Evolutionary conservation across 2,797 vertebrate genomes (phyloP).

Genomic region (Myiotriccus ornatus): DNA sequence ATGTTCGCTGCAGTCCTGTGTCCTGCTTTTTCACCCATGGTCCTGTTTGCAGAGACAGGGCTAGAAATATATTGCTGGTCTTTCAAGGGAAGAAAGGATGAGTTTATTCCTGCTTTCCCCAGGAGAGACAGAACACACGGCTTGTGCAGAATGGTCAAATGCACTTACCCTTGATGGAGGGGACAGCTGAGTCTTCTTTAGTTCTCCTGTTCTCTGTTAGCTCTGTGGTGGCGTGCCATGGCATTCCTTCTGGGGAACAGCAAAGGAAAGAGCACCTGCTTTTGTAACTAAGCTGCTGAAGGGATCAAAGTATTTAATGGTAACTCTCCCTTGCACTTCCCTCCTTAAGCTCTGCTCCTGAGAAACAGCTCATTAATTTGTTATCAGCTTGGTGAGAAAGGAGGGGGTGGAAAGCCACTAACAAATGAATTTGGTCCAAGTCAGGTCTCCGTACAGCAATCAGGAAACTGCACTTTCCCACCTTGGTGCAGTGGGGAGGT

Average conservation of each 20-base stretch:
- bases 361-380: slow-evolving; percentile 23
- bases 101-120: background rate
- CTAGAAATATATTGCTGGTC: background rate
- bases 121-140: background rate
- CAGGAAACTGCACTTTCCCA: background rate
- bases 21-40: background rate
- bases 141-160: background rate
- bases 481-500: background rate
- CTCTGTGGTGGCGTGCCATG: background rate
- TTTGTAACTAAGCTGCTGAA: background rate
- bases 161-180: background rate
- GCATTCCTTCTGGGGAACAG: background rate
- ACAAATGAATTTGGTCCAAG: background rate
- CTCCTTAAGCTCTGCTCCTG: slow-evolving; percentile 13
- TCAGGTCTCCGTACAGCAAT: background rate
- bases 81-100: background rate
- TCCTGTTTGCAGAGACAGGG: background rate
- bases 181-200: background rate
- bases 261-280: background rate
- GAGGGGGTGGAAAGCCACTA: background rate
- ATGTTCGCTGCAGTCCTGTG: background rate
- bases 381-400: background rate
- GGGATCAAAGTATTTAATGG: background rate
- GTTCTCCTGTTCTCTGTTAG: background rate
- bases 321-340: background rate